These are phyloP conservation scores for Brachycybe producta DNA, from an alignment of 2,888 invertebrate genomes.

Conservation along the genomic window DNA sequence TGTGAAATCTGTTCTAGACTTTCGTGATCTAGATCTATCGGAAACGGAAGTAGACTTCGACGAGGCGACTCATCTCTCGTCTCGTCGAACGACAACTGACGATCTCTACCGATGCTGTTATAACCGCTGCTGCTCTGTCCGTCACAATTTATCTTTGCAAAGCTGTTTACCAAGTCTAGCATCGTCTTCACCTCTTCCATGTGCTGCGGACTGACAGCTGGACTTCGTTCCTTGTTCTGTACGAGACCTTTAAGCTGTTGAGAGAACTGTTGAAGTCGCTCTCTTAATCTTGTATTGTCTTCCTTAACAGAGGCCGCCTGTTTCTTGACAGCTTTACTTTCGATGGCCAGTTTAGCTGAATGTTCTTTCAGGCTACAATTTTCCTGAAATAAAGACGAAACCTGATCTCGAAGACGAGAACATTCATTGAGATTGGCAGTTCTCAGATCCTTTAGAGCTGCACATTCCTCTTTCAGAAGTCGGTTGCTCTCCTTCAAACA, in stretches of 20 bases:
- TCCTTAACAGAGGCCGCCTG: background rate
- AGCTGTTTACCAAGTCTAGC: background rate
- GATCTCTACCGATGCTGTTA: background rate
- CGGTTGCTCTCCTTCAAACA: slow-evolving; percentile 1
- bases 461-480: background rate
- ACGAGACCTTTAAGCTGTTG: slow-evolving; percentile 13
- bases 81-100: background rate
- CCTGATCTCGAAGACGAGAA: slow-evolving; percentile 9
- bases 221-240: background rate
- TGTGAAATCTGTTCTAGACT: slow-evolving; percentile 8
- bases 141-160: no score
- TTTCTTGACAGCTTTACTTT: slow-evolving; percentile 6
- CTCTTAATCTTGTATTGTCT: slow-evolving; percentile 6
- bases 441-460: background rate
- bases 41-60: background rate
- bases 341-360: slow-evolving; percentile 12
- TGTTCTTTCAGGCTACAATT: slow-evolving; percentile 16
- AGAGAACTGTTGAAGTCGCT: slow-evolving; percentile 10
- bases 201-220: background rate
- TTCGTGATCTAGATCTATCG: slow-evolving; percentile 2
- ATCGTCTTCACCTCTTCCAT: slow-evolving; percentile 2
- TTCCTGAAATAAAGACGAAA: slow-evolving; percentile 13
- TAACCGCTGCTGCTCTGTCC: background rate
- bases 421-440: slow-evolving; percentile 4
- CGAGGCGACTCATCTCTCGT: background rate